These are phyloP conservation scores for Andrena praecox DNA, from an alignment of 2,888 invertebrate species.

Conservation along the genomic window DNA sequence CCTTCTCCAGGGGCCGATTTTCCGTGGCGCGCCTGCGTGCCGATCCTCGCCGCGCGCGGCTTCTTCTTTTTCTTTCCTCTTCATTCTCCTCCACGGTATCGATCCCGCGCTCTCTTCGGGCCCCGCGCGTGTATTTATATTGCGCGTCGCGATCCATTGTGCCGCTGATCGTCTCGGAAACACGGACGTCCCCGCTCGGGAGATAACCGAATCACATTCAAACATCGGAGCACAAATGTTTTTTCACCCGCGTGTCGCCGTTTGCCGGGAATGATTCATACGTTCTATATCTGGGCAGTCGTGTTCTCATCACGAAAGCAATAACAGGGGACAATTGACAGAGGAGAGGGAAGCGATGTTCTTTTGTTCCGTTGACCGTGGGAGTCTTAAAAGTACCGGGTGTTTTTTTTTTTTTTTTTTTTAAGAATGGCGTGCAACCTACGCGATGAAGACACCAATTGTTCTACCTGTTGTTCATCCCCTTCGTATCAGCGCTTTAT, in stretches of 20 bases:
- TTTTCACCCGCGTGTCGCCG: neutral
- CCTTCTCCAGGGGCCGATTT: conserved; percentile 72
- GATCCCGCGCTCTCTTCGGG: neutral
- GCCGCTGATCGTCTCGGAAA: neutral
- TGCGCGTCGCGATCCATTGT: conserved; percentile 5
- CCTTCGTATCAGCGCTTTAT: neutral
- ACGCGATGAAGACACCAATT: too few species aligned
- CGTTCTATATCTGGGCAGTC: neutral
- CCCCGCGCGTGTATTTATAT: conserved; percentile 44
- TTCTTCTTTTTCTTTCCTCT: conserved; percentile 6
- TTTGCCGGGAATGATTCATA: conserved; percentile 33
- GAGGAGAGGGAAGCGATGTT: neutral
- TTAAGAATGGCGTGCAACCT: too few species aligned
- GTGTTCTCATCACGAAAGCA: neutral
- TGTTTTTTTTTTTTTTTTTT: too few species aligned
- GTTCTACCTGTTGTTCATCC: too few species aligned
- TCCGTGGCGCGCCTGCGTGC: conserved; percentile 10
- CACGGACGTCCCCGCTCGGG: conserved; percentile 2
- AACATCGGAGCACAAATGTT: neutral
- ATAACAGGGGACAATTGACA: neutral
- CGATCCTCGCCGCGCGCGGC: neutral
- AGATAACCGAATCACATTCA: neutral
- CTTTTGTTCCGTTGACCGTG: neutral
- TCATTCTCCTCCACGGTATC: conserved; percentile 8
- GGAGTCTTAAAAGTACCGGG: conserved; percentile 13